These are phyloP conservation scores for Machaerirhynchus nigripectus DNA, from an alignment of 2,113 vertebrate species.

Conservation along the genomic window DNA sequence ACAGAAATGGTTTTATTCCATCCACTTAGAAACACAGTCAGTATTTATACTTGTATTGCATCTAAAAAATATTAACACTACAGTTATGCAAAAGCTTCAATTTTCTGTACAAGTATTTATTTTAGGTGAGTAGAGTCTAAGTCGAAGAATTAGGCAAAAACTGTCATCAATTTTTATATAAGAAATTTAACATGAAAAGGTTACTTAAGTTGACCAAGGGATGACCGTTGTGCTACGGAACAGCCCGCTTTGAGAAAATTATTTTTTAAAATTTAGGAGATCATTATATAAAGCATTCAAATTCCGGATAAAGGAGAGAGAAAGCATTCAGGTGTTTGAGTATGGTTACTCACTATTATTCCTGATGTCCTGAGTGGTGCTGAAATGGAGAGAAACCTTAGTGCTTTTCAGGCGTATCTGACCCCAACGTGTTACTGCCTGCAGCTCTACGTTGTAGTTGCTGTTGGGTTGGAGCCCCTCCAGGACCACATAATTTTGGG, in stretches of 20 bases:
- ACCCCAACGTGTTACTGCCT: slow-evolving; percentile 90
- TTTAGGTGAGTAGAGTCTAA: neutral
- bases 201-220: neutral
- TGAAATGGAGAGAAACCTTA: slow-evolving; percentile 87
- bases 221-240: neutral
- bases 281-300: neutral
- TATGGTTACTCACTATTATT: slow-evolving; percentile 72
- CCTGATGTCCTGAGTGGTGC: slow-evolving; percentile 63
- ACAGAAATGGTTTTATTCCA: neutral
- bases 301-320: neutral
- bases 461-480: slow-evolving; percentile 84
- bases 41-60: neutral
- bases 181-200: neutral
- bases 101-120: neutral
- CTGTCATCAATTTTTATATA: neutral
- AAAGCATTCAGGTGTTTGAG: neutral
- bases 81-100: neutral
- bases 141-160: neutral
- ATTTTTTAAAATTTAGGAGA: neutral
- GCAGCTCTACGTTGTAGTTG: slow-evolving; percentile 87
- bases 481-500: slow-evolving; percentile 82
- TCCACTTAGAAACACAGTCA: neutral
- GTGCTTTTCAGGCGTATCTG: slow-evolving; percentile 90
- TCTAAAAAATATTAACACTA: neutral
- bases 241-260: neutral